A percentile compares a stretch with the other conserved stretches of the same genome.
phyloP scores from a whole-genome alignment of 2,113 vertebrate genomes.

The Nerophis lumbriciformis region DNA sequence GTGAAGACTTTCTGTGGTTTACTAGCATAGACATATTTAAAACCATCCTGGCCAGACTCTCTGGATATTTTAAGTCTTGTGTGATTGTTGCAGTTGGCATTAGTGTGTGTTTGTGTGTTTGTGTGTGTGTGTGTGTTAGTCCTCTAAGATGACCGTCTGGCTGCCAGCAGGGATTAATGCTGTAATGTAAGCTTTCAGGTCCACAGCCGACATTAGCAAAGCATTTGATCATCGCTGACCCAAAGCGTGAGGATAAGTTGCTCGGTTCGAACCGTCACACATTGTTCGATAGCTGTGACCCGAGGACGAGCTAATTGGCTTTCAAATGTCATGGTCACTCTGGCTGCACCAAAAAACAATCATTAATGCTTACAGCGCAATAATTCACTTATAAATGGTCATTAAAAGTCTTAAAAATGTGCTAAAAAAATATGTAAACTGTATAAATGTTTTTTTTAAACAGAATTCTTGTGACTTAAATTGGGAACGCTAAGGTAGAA shows the following conservation, averaged over 20 bases:
- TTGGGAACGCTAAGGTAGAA: no score
- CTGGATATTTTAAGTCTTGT: slow-evolving; percentile 22
- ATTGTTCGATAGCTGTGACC: not conserved
- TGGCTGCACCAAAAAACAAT: not conserved
- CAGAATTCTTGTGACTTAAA: not conserved
- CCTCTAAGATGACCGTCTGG: slow-evolving; percentile 34
- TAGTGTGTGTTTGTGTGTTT: not conserved
- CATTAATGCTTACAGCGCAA: not conserved
- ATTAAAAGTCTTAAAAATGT: no score
- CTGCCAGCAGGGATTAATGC: slow-evolving; percentile 29
- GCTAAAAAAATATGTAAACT: not conserved
- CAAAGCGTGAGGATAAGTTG: not conserved
- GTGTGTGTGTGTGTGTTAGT: slow-evolving; percentile 2
- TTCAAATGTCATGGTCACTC: not conserved
- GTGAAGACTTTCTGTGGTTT: slow-evolving; percentile 12
- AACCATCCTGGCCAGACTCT: not conserved
- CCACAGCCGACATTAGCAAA: not conserved
- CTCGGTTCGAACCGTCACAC: not conserved
- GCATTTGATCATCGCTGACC: slow-evolving; percentile 13
- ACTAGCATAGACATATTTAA: slow-evolving; percentile 2
- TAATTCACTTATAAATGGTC: not conserved
- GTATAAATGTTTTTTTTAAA: not conserved
- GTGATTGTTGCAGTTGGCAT: slow-evolving; percentile 26
- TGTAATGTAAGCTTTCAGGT: slow-evolving; percentile 10
- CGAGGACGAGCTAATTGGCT: no score